A percentile compares a stretch with the other conserved stretches of the same genome.
These are phyloP conservation scores for Dolichomitus sp. DNA, from an alignment of 2,888 invertebrate species.

Conservation along the genomic window DNA sequence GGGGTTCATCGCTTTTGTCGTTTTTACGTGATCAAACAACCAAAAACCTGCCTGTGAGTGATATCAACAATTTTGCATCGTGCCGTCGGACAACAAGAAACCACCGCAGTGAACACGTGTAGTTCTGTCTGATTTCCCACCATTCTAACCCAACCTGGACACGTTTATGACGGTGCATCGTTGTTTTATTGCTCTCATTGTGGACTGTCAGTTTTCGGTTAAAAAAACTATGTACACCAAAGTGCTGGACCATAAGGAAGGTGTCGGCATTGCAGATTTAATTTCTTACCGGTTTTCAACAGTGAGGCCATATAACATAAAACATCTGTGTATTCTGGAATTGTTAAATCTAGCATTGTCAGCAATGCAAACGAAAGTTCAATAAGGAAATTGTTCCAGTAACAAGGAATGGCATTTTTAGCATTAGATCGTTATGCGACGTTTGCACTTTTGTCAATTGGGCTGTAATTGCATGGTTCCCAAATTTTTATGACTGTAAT, in stretches of 20 bases:
- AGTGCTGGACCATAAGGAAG: neutral
- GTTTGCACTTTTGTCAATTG: neutral
- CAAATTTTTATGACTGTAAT: neutral
- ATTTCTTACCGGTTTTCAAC: neutral
- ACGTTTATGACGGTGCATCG: neutral
- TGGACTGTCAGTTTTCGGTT: neutral
- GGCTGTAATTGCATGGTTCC: neutral
- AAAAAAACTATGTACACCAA: neutral
- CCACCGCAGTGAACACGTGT: conserved; percentile 15
- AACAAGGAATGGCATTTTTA: neutral
- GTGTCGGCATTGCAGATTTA: no score
- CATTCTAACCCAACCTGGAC: neutral
- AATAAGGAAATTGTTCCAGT: neutral
- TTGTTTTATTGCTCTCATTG: neutral
- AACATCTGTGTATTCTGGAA: neutral
- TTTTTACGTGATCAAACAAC: neutral
- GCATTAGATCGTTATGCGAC: neutral
- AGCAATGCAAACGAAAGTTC: neutral
- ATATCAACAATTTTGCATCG: conserved; percentile 11
- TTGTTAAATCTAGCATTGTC: neutral
- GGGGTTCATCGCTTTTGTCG: neutral
- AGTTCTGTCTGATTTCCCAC: neutral
- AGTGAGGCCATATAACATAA: neutral
- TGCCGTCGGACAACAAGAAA: conserved; percentile 25
- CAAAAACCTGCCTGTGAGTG: conserved; percentile 23